Evolutionary conservation across 2,797 vertebrate species (phyloP).

Genomic region (Vespertilio murinus): DNA sequence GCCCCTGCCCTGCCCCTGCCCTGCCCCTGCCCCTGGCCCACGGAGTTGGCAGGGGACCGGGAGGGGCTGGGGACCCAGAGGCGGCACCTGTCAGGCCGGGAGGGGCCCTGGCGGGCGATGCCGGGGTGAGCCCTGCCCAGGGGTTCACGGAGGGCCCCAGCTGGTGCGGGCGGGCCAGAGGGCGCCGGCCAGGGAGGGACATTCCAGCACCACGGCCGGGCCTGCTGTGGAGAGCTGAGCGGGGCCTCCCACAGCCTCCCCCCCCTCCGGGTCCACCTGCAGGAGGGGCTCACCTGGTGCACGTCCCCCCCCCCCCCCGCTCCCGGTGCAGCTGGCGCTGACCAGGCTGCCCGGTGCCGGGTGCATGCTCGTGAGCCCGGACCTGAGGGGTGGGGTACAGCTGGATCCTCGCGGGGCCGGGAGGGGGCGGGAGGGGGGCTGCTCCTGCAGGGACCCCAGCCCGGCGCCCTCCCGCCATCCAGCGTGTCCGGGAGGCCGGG

Average conservation of each 20-base stretch:
- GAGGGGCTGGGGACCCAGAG: neutral
- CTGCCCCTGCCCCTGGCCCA: too few relatives aligned
- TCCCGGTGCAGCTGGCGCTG: too few relatives aligned
- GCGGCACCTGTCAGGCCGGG: neutral
- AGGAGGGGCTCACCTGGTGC: neutral
- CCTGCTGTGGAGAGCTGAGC: neutral
- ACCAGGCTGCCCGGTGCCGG: too few relatives aligned
- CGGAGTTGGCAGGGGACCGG: neutral
- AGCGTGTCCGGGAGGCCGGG: neutral
- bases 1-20: too few relatives aligned
- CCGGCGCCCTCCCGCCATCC: too few relatives aligned
- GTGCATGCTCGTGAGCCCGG: too few relatives aligned
- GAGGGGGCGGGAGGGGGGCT: neutral
- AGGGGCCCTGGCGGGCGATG: neutral
- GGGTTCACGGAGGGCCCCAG: too few relatives aligned
- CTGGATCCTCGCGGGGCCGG: too few relatives aligned
- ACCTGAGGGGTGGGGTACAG: too few relatives aligned
- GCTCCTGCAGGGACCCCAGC: neutral
- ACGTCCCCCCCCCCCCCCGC: fast-evolving
- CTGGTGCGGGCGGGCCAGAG: neutral
- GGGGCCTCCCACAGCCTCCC: too few relatives aligned
- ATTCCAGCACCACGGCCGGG: neutral
- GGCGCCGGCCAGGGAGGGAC: neutral
- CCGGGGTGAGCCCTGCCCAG: too few relatives aligned
- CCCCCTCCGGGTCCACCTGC: neutral